Conservation (phyloP, 2,888 invertebrate genomes). For the Catocala fraxini region DNA sequence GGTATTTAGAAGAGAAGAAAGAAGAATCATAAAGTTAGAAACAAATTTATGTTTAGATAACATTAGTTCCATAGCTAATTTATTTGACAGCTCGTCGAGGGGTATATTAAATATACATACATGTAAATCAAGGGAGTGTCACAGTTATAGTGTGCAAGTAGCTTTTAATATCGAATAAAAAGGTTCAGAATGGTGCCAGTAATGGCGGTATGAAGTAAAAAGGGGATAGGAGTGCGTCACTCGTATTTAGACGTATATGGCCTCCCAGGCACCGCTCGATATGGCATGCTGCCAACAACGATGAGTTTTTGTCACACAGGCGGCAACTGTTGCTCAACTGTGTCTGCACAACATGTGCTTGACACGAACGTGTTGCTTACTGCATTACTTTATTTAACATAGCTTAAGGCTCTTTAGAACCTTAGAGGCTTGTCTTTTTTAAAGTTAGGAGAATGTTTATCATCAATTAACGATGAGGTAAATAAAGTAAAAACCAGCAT, state of each 20-base stretch:
- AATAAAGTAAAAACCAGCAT: slow-evolving; percentile 19
- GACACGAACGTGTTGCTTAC: slow-evolving; percentile 34
- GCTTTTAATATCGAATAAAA: not conserved
- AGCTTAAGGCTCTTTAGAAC: not conserved
- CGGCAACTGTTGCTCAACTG: slow-evolving; percentile 52
- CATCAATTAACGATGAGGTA: not conserved
- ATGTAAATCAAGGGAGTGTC: too few relatives aligned
- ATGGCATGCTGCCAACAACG: slow-evolving; percentile 45
- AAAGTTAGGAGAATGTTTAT: not conserved
- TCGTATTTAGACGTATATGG: slow-evolving; percentile 28
- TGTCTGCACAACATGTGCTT: slow-evolving; percentile 27
- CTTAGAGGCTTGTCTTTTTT: not conserved
- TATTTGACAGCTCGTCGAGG: too few relatives aligned
- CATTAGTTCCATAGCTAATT: not conserved
- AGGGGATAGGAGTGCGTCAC: slow-evolving; percentile 22
- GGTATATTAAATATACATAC: too few relatives aligned
- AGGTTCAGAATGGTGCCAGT: not conserved
- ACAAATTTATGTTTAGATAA: not conserved
- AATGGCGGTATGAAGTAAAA: slow-evolving; percentile 14
- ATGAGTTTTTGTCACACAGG: slow-evolving; percentile 36
- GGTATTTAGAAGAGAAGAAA: not conserved
- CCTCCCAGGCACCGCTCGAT: slow-evolving; percentile 26
- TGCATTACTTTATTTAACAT: slow-evolving; percentile 7
- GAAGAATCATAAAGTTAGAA: too few relatives aligned
- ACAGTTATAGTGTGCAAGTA: not conserved